Percentiles rank a stretch among this genome's conserved stretches.
phyloP scores from a whole-genome alignment of 2,797 vertebrate genomes.

The Orientallactaga sibirica region DNA sequence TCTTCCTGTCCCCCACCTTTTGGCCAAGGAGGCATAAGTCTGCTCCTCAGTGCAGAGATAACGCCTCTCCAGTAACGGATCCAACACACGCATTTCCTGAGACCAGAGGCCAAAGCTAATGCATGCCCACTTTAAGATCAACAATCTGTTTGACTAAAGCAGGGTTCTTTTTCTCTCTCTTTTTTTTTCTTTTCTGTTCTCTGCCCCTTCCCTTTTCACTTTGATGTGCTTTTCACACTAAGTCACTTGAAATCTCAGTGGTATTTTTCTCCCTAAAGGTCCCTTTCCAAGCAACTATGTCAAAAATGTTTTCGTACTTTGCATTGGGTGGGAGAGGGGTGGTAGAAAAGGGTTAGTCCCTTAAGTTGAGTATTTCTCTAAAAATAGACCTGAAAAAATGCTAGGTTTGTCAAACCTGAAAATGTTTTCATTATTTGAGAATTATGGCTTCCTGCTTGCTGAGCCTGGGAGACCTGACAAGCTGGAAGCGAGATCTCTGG shows the following conservation, averaged over 20 bases:
- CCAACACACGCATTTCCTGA: constrained; percentile 43
- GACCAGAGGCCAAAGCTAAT: constrained; percentile 11
- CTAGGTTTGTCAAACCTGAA: constrained; percentile 86
- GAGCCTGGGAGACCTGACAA: constrained; percentile 92
- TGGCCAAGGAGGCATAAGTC: constrained; percentile 48
- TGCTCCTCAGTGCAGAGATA: background rate
- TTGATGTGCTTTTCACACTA: constrained; percentile 63
- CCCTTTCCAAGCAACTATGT: constrained; percentile 90
- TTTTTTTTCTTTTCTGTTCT: constrained; percentile 63
- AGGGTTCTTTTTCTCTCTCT: constrained; percentile 44
- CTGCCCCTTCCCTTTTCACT: constrained; percentile 17
- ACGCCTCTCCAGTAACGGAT: constrained; percentile 22
- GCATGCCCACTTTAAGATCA: constrained; percentile 68
- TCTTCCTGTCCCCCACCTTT: background rate
- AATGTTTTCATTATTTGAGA: constrained; percentile 91
- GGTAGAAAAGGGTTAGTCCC: constrained; percentile 88
- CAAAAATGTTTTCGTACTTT: constrained; percentile 91
- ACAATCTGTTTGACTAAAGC: constrained; percentile 72
- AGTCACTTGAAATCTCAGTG: constrained; percentile 80
- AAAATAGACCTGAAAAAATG: constrained; percentile 90
- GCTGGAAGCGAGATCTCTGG: constrained; percentile 88
- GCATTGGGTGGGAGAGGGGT: constrained; percentile 82
- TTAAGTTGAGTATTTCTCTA: constrained; percentile 91
- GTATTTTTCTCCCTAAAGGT: constrained; percentile 87
- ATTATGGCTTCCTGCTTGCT: constrained; percentile 92